phyloP scores from a whole-genome alignment of 64 coral and sea anemone genomes.

The Astreopora myriophthalma region DNA sequence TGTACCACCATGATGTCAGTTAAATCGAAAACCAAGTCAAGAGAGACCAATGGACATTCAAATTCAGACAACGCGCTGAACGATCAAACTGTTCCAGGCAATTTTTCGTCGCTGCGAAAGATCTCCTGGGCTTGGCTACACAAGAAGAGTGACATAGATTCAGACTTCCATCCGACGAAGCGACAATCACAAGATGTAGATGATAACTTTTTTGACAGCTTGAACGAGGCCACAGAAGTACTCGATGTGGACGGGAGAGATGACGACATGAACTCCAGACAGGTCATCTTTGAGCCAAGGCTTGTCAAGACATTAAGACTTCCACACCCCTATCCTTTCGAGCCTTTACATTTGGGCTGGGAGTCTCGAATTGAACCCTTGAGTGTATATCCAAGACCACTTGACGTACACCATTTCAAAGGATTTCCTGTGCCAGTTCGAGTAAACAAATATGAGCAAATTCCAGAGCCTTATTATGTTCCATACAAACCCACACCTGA shows the following conservation, averaged over 20 bases:
- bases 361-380: background rate
- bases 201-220: background rate
- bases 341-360: background rate
- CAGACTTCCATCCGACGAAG: background rate
- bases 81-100: background rate
- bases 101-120: background rate
- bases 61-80: background rate
- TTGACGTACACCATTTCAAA: constrained; percentile 20
- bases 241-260: background rate
- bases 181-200: background rate
- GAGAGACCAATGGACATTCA: background rate
- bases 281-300: constrained; percentile 25
- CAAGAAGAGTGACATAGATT: background rate
- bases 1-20: background rate
- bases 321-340: constrained; percentile 30
- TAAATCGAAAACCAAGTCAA: background rate
- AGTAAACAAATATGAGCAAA: constrained; percentile 4
- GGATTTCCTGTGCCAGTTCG: constrained; percentile 24
- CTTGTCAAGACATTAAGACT: background rate
- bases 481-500: constrained; percentile 45
- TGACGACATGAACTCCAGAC: background rate
- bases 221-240: background rate
- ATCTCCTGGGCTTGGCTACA: background rate
- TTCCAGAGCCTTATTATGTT: constrained; percentile 60
- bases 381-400: constrained; percentile 17